Percentiles rank a stretch among this genome's conserved stretches.
These are phyloP conservation scores for Rhogogaster chlorosoma DNA, from an alignment of 2,888 invertebrate genomes.

Conservation along the genomic window DNA sequence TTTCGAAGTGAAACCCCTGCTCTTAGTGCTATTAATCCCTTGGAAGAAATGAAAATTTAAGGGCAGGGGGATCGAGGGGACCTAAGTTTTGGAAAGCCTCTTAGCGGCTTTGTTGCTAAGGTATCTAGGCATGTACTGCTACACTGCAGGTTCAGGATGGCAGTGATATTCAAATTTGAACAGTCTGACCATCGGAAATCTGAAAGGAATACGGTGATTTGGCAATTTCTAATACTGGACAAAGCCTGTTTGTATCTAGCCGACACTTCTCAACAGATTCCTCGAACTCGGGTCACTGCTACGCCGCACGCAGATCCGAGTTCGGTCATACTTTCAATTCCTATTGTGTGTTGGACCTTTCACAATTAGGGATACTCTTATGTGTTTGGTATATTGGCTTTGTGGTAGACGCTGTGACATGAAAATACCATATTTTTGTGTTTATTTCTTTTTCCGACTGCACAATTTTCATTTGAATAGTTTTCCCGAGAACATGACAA, in stretches of 20 bases:
- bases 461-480: neutral
- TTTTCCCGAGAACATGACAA: neutral
- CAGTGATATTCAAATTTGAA: conserved; percentile 10
- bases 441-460: neutral
- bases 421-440: neutral
- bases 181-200: neutral
- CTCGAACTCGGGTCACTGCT: neutral
- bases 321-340: neutral
- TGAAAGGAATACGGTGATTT: conserved; percentile 35
- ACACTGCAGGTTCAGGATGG: neutral
- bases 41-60: neutral
- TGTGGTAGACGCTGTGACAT: neutral
- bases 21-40: neutral
- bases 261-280: conserved; percentile 18
- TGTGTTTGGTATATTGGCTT: neutral
- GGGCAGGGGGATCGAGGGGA: neutral
- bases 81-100: neutral
- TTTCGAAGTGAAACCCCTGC: neutral
- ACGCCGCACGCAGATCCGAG: neutral
- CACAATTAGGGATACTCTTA: neutral
- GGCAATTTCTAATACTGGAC: conserved; percentile 20
- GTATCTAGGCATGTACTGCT: neutral
- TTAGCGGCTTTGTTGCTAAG: neutral
- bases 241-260: conserved; percentile 21
- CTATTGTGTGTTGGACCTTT: neutral